Base-by-base conservation (phyloP, 2,797 vertebrate genomes). In the Acanthurus leucopareius region DNA sequence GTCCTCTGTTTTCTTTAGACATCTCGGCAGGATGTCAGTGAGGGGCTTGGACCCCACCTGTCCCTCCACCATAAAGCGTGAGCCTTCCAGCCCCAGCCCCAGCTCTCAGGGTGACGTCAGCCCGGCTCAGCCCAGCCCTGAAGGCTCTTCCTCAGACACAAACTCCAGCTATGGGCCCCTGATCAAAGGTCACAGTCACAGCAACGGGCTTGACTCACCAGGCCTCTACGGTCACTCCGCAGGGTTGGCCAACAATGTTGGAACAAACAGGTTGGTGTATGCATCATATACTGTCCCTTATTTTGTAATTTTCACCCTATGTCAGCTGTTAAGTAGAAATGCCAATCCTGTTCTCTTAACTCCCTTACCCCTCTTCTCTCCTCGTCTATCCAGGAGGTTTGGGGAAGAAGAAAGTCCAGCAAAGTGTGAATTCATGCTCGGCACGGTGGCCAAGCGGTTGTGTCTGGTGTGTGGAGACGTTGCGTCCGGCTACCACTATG, bases 381-480 rank as follows among this genome's bases (percentile, higher is more conserved):
- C 40, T 28, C 47, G 13, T 78, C 49, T 66, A n/a, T 81, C 22
- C 83, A 94, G 73, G 96, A 97, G 2, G 96, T 93, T 91, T 62
- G 90, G 51, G 19, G 91, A 93, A 19, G 97, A 98, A 0, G 97
- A 97, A 76, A 96, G 96, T 45, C 97, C 97, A 92, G 97, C 96
- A 94, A 99, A 99, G 96, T 98, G 97, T 62, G 96, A 98, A 91
- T 99, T 97, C 82, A 97, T 98, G 96, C 96, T 97, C 89, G 97
- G 97, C 90, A 96, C 97, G 1, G 97, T 97, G 94, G 97, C 97
- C 92, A 99, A 99, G 94, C 96, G 98, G 83, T 86, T 98, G 90
- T 99, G 98, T 86, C 96, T 99, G 89, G 98, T 99, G 92, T 99
- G 98, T 13, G 98, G 98, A 6, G 98, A 99, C 86, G 96, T 98